These are phyloP conservation scores for Lagopus leucura DNA, from an alignment of 2,113 vertebrate genomes.

Conservation along the genomic window DNA sequence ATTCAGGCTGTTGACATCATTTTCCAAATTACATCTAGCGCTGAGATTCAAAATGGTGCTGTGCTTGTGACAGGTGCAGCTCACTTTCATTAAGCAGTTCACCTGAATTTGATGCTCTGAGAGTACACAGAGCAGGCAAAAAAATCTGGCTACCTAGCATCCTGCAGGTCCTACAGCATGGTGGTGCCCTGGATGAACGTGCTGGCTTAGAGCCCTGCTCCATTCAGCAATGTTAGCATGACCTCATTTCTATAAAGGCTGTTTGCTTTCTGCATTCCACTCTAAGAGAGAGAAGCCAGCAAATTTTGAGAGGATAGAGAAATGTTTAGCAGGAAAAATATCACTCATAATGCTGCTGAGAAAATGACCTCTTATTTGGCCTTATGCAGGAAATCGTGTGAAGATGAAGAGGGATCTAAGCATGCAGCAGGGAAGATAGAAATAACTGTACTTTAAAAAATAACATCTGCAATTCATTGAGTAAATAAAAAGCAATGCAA, in stretches of 20 bases:
- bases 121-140: not conserved
- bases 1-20: not conserved
- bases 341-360: not conserved
- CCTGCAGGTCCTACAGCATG: rapidly evolving
- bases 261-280: not conserved
- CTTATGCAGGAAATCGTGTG: not conserved
- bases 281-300: not conserved
- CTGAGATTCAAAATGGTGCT: not conserved
- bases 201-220: not conserved
- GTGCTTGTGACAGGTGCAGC: not conserved
- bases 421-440: not conserved
- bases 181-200: not conserved
- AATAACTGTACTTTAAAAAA: not conserved
- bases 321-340: not conserved
- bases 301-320: not conserved
- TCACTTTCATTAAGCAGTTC: not conserved
- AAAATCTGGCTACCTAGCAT: not conserved
- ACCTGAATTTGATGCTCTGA: rapidly evolving
- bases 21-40: not conserved
- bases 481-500: not conserved
- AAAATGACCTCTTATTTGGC: not conserved
- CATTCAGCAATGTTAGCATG: rapidly evolving
- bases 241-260: not conserved
- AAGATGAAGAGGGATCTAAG: not conserved
- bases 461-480: not conserved